Percentiles rank a stretch among this genome's conserved stretches.
Conservation (phyloP, 2,888 invertebrate species). For the Cheilosia impressa region DNA sequence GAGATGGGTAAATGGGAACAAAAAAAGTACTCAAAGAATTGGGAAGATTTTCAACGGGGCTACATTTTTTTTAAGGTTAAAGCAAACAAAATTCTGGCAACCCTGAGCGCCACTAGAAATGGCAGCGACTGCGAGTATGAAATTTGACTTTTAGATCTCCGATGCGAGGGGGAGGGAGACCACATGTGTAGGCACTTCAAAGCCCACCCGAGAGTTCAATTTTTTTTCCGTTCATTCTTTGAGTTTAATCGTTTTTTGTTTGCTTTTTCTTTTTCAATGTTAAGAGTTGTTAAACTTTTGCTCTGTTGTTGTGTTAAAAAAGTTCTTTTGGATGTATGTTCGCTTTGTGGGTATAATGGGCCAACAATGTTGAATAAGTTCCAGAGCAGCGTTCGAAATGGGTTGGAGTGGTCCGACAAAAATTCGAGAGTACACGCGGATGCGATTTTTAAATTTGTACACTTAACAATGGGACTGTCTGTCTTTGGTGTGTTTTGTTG, state of each 20-base stretch:
- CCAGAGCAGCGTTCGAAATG: no score
- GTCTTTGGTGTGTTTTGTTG: no score
- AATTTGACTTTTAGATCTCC: conserved; percentile 38
- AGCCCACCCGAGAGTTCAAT: conserved; percentile 2
- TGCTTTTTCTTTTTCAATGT: conserved; percentile 1
- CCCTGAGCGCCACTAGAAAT: neutral
- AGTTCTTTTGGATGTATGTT: neutral
- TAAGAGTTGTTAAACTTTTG: conserved; percentile 15
- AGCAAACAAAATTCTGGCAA: no score
- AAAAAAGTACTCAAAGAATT: no score
- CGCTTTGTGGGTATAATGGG: neutral
- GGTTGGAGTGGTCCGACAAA: no score
- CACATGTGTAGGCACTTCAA: conserved; percentile 17
- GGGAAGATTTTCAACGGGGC: no score
- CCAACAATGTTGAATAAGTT: neutral
- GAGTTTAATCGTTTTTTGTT: conserved; percentile 2
- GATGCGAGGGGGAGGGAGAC: neutral
- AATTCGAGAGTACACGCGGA: no score
- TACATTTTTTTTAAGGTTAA: no score
- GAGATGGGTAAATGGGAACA: no score
- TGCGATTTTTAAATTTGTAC: no score
- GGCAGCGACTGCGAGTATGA: neutral
- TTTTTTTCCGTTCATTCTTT: conserved; percentile 2
- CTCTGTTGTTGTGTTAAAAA: neutral
- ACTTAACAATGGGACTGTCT: no score